Conservation (phyloP, 2,888 invertebrate species). For the Diadegma fenestrale region DNA sequence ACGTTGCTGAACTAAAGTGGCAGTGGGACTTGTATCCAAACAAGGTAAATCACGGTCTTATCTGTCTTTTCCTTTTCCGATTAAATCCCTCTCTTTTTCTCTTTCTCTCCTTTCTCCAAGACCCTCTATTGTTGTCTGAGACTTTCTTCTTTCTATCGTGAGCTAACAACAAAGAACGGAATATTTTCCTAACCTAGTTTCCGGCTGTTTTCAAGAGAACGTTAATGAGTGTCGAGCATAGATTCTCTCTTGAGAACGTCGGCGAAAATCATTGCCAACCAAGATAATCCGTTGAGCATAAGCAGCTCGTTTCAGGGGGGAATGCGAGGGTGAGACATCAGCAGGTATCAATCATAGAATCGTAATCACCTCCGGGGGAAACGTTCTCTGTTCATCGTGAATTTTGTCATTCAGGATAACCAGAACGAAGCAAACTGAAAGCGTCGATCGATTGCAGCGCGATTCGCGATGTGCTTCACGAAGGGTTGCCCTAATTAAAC, state of each 20-base stretch:
- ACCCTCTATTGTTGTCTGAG: not conserved
- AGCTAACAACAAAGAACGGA: not conserved
- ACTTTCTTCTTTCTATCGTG: not conserved
- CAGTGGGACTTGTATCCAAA: conserved; percentile 24
- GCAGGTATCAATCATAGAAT: not conserved
- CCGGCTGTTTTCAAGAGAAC: not conserved
- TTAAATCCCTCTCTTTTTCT: not conserved
- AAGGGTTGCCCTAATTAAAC: conserved; percentile 74
- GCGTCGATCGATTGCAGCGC: conserved; percentile 58
- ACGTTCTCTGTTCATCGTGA: conserved; percentile 4
- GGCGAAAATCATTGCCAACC: not conserved
- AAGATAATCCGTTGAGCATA: not conserved
- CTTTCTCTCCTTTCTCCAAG: not conserved
- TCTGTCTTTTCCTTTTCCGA: not conserved
- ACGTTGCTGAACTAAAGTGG: conserved; percentile 30
- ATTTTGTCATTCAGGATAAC: conserved; percentile 1
- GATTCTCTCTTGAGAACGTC: not conserved
- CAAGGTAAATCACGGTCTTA: conserved; percentile 52
- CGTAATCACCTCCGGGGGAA: conserved; percentile 8
- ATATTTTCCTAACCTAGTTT: not conserved
- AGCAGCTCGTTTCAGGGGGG: not conserved
- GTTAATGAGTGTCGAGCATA: not conserved
- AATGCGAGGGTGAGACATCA: not conserved
- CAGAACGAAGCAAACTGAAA: conserved; percentile 41
- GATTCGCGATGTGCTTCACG: conserved; percentile 19